Base-by-base conservation (phyloP, 1,140 invertebrate species). In the Anastrepha obliqua region DNA sequence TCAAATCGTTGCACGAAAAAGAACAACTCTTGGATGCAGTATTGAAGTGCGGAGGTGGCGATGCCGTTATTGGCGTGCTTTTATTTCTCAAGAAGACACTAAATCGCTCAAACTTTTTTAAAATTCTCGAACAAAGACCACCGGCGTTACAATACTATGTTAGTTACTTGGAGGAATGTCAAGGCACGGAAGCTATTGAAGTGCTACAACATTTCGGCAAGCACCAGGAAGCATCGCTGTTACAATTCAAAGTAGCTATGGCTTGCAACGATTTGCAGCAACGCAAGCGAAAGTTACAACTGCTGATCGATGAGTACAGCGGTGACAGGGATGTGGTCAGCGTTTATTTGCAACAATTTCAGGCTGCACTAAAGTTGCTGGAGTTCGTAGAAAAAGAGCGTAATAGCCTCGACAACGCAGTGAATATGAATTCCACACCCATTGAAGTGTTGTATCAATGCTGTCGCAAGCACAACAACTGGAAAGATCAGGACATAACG, bases 91-190 rank as follows among this genome's bases (percentile, higher is more conserved):
- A 94, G 44, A 94, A 94, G 89, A 95, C 95, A 0, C 88, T 95
- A 0, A 95, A 95, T 88, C 93, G 94, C 60, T 94, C 93, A 86
- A 88, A 95, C 17, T 94, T 95, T 6, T 93, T 94, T 87, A 94
- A 94, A 67, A 89, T 95, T 17, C 89, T 95, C 0, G 90, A 93
- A 6, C 92, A 93, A 29, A 91, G 94, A 65, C 93, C 94, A 0
- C 88, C 94, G 9, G 95, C 95, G 0, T 89, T 95, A 2, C 94
- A 94, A 87, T 94, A 95, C 89, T 95, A 95, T 89, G 93, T 95
- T 13, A 94, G 94, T 65, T 95, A 94, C 89, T 89, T 95, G 1
- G 93, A 93, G 88, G 85, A 94, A 93, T 88, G 93, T 91, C 81
- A 95, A 93, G 90, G 93, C 93, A 11, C 91, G 7, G 94, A 95